Evolutionary conservation across 2,888 invertebrate genomes (phyloP).

Genomic region (Heliconius ismenius): DNA sequence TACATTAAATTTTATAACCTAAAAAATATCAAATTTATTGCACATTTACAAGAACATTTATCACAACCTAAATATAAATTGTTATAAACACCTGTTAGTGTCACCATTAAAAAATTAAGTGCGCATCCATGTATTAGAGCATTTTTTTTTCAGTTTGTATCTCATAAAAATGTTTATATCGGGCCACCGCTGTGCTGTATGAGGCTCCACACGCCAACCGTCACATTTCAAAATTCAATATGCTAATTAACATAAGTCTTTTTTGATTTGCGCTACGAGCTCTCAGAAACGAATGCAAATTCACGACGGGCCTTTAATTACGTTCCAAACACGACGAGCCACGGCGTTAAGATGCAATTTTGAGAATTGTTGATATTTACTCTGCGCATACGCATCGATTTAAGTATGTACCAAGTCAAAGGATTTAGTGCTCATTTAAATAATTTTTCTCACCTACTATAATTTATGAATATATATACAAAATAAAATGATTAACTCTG

Average conservation of each 20-base stretch:
- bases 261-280: constrained; percentile 75
- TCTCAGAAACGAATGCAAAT: constrained; percentile 80
- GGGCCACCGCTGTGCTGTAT: constrained; percentile 77
- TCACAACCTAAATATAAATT: constrained; percentile 26
- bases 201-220: constrained; percentile 73
- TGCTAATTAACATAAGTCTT: constrained; percentile 78
- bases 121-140: constrained; percentile 61
- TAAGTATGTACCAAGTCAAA: constrained; percentile 61
- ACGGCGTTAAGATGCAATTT: constrained; percentile 77
- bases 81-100: constrained; percentile 38
- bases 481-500: constrained; percentile 20
- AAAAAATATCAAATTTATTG: constrained; percentile 2
- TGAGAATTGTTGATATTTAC: constrained; percentile 69
- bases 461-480: constrained; percentile 21
- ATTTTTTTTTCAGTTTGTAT: constrained; percentile 48
- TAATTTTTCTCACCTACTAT: constrained; percentile 60
- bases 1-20: neutral
- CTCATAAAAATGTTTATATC: constrained; percentile 62
- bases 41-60: constrained; percentile 19
- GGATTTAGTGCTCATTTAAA: constrained; percentile 63
- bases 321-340: constrained; percentile 74
- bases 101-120: constrained; percentile 35
- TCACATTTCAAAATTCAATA: constrained; percentile 81
- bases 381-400: constrained; percentile 59
- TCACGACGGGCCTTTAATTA: constrained; percentile 76